Evolutionary conservation across 2,888 invertebrate genomes (phyloP).

Genomic region (Idaea straminata): DNA sequence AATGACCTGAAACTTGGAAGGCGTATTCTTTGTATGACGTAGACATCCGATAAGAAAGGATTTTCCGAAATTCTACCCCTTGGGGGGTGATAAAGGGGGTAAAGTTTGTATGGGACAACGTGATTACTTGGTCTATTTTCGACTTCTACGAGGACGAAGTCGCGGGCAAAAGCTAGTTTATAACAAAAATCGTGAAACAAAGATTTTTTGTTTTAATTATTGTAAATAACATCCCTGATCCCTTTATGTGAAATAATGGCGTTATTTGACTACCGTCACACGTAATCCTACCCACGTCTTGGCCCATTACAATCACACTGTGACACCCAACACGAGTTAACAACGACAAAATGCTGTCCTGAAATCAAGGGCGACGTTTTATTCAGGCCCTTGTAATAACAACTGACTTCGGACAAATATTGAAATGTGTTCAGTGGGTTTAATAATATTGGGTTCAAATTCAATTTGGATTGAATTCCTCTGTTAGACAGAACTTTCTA

Average conservation of each 20-base stretch:
- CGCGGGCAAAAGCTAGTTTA: background rate
- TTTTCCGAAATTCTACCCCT: too few species aligned
- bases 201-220: constrained; percentile 31
- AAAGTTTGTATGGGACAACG: too few species aligned
- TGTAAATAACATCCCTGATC: constrained; percentile 39
- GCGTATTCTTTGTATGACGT: too few species aligned
- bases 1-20: too few species aligned
- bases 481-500: background rate
- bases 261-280: constrained; percentile 43
- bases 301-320: constrained; percentile 34
- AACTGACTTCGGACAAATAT: background rate
- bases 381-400: background rate
- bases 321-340: constrained; percentile 43
- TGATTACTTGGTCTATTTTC: too few species aligned
- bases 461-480: constrained; percentile 13
- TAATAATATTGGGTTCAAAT: background rate
- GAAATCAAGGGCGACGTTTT: background rate
- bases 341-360: constrained; percentile 38
- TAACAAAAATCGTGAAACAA: constrained; percentile 30
- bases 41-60: too few species aligned
- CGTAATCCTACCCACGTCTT: constrained; percentile 38
- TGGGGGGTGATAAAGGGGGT: too few species aligned
- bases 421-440: background rate
- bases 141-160: too few species aligned
- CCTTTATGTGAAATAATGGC: constrained; percentile 44